A percentile compares a stretch with the other conserved stretches of the same genome.
Conservation (phyloP, 2,113 vertebrate genomes). For the Physeter macrocephalus region DNA sequence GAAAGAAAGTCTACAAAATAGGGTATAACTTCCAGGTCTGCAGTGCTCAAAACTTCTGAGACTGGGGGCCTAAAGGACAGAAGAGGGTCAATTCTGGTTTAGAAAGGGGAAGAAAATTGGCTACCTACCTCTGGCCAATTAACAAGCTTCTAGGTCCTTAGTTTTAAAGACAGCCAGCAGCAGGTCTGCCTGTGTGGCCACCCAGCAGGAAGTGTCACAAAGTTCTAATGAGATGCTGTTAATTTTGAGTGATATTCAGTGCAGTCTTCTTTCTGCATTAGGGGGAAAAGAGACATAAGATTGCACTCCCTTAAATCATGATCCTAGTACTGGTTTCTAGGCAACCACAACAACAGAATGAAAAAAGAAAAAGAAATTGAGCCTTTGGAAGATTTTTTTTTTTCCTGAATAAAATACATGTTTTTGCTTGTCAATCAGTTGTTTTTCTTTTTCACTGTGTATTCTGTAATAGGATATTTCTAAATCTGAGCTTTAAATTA, state of each 20-base stretch:
- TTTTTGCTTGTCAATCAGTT: constrained; percentile 9
- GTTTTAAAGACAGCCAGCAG: constrained; percentile 39
- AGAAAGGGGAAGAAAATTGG: constrained; percentile 23
- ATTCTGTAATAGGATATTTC: constrained; percentile 34
- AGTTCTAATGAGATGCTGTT: constrained; percentile 33
- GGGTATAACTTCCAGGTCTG: neutral
- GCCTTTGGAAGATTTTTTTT: neutral
- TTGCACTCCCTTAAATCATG: constrained; percentile 1
- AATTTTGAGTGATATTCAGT: constrained; percentile 61
- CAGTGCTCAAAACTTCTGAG: neutral
- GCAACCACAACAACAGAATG: constrained; percentile 43
- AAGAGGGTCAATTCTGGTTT: neutral
- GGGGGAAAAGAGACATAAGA: constrained; percentile 14
- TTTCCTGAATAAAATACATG: constrained; percentile 32
- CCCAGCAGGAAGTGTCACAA: constrained; percentile 43
- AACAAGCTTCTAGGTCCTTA: neutral
- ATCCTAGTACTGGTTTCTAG: constrained; percentile 29
- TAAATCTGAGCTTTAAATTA: constrained; percentile 22
- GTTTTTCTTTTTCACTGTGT: neutral
- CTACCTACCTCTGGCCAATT: neutral
- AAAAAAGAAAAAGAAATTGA: neutral
- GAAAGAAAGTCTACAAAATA: constrained; percentile 30
- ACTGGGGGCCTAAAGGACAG: neutral
- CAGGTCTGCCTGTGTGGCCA: neutral
- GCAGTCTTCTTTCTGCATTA: neutral